phyloP scores from a whole-genome alignment of 2,797 vertebrate genomes.

The Bufotes viridis region DNA sequence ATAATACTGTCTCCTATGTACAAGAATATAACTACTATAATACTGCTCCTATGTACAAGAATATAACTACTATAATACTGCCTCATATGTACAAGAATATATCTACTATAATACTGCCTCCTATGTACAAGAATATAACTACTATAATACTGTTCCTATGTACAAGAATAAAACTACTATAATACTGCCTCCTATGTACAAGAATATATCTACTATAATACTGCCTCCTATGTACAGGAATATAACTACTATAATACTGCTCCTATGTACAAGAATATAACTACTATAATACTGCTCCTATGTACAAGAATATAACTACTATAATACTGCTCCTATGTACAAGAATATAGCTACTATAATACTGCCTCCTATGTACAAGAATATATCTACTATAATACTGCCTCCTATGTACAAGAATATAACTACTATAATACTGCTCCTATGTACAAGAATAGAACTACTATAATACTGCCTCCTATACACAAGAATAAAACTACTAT shows the following conservation, averaged over 20 bases:
- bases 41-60: conserved; percentile 4
- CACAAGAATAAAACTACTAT: neutral
- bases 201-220: conserved; percentile 17
- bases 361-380: neutral
- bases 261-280: conserved; percentile 1
- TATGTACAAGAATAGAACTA: neutral
- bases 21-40: conserved; percentile 10
- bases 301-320: conserved; percentile 2
- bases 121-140: neutral
- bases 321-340: conserved; percentile 3
- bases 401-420: neutral
- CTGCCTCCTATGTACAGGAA: conserved; percentile 3
- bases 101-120: conserved; percentile 1
- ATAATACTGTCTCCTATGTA: neutral
- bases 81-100: neutral
- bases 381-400: neutral
- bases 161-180: conserved; percentile 1
- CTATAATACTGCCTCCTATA: neutral
- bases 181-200: neutral
- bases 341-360: conserved; percentile 5
- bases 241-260: conserved; percentile 17
- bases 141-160: neutral
- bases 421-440: neutral
- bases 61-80: conserved; percentile 10
- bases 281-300: neutral